Evolutionary conservation across 2,797 vertebrate species (phyloP).

Genomic region (Meda fulgida): DNA sequence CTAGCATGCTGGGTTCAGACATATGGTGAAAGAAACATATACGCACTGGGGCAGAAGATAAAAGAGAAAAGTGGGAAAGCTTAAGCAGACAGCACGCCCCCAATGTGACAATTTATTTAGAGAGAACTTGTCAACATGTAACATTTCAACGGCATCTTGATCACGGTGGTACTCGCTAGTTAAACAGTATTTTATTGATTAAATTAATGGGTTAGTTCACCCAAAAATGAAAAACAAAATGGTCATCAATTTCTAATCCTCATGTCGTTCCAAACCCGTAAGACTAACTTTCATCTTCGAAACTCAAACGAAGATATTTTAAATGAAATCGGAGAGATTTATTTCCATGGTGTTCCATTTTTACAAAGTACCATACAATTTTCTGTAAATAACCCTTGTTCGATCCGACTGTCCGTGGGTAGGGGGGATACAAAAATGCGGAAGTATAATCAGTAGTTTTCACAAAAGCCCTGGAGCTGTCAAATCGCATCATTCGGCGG

Average conservation of each 20-base stretch:
- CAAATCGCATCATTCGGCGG: accelerated
- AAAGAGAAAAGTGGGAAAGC: constrained; percentile 2
- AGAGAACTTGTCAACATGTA: constrained; percentile 12
- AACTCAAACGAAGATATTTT: background rate
- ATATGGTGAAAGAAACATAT: constrained; percentile 32
- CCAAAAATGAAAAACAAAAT: background rate
- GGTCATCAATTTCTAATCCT: background rate
- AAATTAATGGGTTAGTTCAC: background rate
- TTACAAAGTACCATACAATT: background rate
- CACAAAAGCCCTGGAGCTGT: background rate
- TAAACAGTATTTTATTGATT: constrained; percentile 21
- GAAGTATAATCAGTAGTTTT: background rate
- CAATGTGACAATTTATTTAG: constrained; percentile 22
- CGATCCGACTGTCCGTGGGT: background rate
- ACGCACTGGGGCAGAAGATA: constrained; percentile 8
- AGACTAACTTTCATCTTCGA: background rate
- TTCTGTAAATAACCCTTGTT: background rate
- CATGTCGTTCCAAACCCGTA: background rate
- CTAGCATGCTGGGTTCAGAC: constrained; percentile 40
- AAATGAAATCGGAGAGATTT: no score
- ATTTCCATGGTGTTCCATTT: no score
- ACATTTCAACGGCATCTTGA: constrained; percentile 37
- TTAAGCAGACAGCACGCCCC: background rate
- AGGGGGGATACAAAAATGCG: background rate
- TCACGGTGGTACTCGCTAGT: background rate